phyloP scores from a whole-genome alignment of 2,797 vertebrate genomes.

The Gallirallus australis region DNA sequence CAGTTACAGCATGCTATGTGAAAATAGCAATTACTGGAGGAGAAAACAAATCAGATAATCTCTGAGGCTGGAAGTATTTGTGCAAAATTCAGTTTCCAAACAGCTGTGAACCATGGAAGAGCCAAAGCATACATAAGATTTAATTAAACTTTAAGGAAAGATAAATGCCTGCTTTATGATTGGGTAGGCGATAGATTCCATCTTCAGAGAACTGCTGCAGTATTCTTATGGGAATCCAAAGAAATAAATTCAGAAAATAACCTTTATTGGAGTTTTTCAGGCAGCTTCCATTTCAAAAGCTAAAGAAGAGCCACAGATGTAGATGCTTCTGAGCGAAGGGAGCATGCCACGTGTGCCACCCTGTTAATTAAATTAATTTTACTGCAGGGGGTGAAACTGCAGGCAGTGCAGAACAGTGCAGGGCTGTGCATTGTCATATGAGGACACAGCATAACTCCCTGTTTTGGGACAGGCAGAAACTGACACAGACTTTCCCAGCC shows the following conservation, averaged over 20 bases:
- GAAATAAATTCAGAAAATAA: neutral
- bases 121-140: neutral
- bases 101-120: neutral
- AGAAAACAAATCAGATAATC: neutral
- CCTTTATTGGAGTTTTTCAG: neutral
- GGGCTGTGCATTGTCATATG: neutral
- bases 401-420: neutral
- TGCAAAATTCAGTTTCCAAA: neutral
- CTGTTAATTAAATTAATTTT: rapidly evolving
- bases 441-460: neutral
- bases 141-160: neutral
- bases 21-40: neutral
- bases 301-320: neutral
- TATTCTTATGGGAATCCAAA: neutral
- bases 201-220: neutral
- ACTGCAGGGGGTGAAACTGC: neutral
- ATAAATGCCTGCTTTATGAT: neutral
- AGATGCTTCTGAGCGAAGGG: rapidly evolving
- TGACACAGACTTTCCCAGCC: neutral
- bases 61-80: neutral
- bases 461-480: neutral
- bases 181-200: rapidly evolving
- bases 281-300: neutral
- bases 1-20: neutral
- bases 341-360: neutral